Conservation (phyloP, 2,888 invertebrate species). For the Rhagophthalmus giganteus region DNA sequence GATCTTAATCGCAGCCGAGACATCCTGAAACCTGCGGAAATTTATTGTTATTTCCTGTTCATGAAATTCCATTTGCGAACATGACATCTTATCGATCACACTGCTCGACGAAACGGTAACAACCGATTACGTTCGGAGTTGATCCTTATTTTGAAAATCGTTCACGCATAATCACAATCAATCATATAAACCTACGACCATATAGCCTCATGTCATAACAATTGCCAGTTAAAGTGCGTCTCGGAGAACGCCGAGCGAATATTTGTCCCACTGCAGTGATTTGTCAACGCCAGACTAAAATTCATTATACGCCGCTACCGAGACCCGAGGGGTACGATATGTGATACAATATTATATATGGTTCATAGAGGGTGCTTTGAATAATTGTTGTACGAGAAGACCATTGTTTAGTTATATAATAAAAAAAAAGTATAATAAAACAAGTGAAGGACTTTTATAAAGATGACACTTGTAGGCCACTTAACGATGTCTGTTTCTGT, state of each 20-base stretch:
- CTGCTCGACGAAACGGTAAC: slow-evolving; percentile 19
- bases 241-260: slow-evolving; percentile 37
- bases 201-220: slow-evolving; percentile 39
- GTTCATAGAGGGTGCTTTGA: slow-evolving; percentile 40
- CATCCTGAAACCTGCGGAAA: slow-evolving; percentile 5
- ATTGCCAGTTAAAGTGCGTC: slow-evolving; percentile 38
- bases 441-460: slow-evolving; percentile 23
- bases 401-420: slow-evolving; percentile 26
- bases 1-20: slow-evolving; percentile 1
- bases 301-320: slow-evolving; percentile 44
- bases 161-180: slow-evolving; percentile 39
- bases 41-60: slow-evolving; percentile 15
- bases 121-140: slow-evolving; percentile 23
- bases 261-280: slow-evolving; percentile 51
- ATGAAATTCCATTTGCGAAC: slow-evolving; percentile 17
- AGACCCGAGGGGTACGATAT: slow-evolving; percentile 40
- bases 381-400: slow-evolving; percentile 37
- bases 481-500: slow-evolving; percentile 21
- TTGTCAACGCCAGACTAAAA: slow-evolving; percentile 53
- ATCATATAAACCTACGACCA: slow-evolving; percentile 43
- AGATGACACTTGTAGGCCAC: slow-evolving; percentile 25
- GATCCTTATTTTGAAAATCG: slow-evolving; percentile 24
- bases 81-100: slow-evolving; percentile 19
- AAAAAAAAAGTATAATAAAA: slow-evolving; percentile 22
- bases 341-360: slow-evolving; percentile 42